phyloP scores from a whole-genome alignment of 2,113 vertebrate species.

The Ranitomeya variabilis region DNA sequence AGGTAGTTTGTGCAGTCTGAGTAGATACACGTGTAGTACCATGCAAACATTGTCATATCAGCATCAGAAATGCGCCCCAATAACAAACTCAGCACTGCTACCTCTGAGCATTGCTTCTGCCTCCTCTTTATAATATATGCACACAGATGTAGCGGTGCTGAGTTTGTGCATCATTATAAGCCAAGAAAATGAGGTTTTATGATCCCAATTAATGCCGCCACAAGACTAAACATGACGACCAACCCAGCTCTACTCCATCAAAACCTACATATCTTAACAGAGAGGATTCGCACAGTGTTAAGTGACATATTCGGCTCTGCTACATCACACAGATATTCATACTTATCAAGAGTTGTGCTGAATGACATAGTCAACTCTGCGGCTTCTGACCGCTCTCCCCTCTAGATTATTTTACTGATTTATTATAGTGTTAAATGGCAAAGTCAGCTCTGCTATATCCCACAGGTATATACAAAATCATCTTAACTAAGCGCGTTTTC shows the following conservation, averaged over 20 bases:
- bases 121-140: neutral
- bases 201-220: neutral
- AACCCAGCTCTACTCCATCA: neutral
- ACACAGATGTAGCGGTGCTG: neutral
- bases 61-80: neutral
- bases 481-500: no score
- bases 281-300: neutral
- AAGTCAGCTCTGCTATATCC: no score
- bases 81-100: neutral
- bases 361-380: no score
- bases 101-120: neutral
- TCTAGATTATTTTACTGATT: no score
- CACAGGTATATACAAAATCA: no score
- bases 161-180: neutral
- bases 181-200: neutral
- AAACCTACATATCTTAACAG: neutral
- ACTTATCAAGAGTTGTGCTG: no score
- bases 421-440: no score
- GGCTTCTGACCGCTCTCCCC: no score
- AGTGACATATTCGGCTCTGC: neutral
- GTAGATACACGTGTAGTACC: no score
- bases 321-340: neutral
- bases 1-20: no score
- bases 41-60: no score
- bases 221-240: neutral